phyloP scores from a whole-genome alignment of 2,888 invertebrate genomes.

The Athalia rosae region DNA sequence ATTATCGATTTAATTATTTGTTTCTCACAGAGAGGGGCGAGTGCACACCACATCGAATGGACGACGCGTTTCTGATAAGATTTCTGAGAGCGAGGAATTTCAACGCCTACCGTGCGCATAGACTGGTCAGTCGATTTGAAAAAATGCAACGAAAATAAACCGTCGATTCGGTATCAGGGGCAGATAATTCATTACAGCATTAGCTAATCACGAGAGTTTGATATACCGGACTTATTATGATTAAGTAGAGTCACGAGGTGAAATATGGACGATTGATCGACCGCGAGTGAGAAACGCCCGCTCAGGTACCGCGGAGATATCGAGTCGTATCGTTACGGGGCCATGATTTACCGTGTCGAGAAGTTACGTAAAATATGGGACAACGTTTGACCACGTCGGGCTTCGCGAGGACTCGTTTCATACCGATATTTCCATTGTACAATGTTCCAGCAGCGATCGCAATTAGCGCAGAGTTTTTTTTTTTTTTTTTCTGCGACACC shows the following conservation, averaged over 20 bases:
- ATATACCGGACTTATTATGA: too few relatives aligned
- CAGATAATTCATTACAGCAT: too few relatives aligned
- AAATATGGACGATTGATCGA: too few relatives aligned
- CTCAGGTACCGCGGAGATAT: background rate
- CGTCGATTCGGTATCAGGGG: too few relatives aligned
- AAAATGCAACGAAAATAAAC: background rate
- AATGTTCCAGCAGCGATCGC: too few relatives aligned
- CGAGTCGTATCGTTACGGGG: background rate
- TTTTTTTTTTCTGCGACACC: too few relatives aligned
- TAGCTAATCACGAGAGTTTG: too few relatives aligned
- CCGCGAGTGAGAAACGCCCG: background rate
- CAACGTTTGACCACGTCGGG: background rate
- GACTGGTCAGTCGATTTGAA: constrained; percentile 78
- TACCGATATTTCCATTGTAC: background rate
- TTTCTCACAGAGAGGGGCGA: constrained; percentile 81
- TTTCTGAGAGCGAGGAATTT: constrained; percentile 86
- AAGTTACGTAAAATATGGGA: constrained; percentile 8
- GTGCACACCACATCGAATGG: constrained; percentile 84
- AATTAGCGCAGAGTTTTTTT: too few relatives aligned
- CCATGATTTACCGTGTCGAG: constrained; percentile 22
- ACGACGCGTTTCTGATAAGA: constrained; percentile 83
- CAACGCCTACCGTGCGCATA: constrained; percentile 82
- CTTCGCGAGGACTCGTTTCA: background rate
- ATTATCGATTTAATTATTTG: constrained; percentile 38
- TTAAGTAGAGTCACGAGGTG: too few relatives aligned